A percentile compares a stretch with the other conserved stretches of the same genome.
phyloP scores from a whole-genome alignment of 2,113 vertebrate species.

The Narcine bancroftii region DNA sequence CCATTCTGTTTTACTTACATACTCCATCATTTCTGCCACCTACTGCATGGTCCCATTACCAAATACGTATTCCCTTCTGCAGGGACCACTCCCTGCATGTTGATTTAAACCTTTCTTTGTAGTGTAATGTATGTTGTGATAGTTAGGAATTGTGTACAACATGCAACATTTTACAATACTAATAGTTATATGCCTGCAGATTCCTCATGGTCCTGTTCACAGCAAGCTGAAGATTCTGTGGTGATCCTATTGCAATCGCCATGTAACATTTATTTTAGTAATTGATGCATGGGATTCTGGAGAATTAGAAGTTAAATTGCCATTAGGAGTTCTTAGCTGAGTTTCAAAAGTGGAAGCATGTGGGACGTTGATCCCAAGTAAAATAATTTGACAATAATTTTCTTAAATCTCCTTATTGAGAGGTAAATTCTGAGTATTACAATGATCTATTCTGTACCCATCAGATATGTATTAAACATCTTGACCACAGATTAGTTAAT shows the following conservation, averaged over 20 bases:
- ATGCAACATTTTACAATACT: background rate
- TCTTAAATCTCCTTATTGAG: background rate
- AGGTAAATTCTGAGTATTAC: background rate
- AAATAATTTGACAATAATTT: background rate
- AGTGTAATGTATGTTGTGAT: background rate
- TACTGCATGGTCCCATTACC: too few relatives aligned
- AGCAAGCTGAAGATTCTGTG: background rate
- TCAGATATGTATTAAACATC: background rate
- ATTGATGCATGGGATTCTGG: background rate
- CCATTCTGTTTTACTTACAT: background rate
- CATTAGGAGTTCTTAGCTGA: background rate
- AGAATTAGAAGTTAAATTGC: background rate
- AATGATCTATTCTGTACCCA: background rate
- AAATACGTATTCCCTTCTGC: too few relatives aligned
- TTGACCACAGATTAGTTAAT: background rate
- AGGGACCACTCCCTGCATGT: too few relatives aligned
- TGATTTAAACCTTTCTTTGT: background rate
- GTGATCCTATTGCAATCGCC: background rate
- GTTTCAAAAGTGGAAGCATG: too few relatives aligned
- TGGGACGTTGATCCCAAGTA: background rate
- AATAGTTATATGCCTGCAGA: background rate
- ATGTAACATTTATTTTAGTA: background rate
- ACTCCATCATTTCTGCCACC: too few relatives aligned
- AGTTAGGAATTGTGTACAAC: background rate
- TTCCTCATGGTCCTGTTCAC: background rate